Percentiles rank a stretch among this genome's conserved stretches.
phyloP scores from a whole-genome alignment of 2,113 vertebrate genomes.

The Heterocephalus glaber region DNA sequence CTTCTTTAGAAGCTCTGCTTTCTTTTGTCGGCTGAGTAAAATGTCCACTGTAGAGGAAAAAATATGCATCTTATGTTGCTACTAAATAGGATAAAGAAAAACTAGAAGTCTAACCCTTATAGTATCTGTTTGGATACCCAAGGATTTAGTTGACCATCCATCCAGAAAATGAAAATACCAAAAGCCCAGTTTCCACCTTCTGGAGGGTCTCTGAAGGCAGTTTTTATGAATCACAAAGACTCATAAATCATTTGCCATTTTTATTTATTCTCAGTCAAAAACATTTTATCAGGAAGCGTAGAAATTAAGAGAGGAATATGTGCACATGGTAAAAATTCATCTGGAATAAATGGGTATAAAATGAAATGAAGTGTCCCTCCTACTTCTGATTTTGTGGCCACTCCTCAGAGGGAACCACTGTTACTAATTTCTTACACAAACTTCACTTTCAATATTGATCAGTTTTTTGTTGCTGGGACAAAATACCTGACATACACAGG shows the following conservation, averaged over 20 bases:
- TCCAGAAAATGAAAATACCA: slow-evolving; percentile 52
- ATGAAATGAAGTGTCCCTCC: background rate
- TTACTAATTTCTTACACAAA: background rate
- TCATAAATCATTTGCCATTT: slow-evolving; percentile 50
- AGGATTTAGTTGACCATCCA: slow-evolving; percentile 33
- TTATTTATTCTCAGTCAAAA: slow-evolving; percentile 32
- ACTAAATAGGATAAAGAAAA: slow-evolving; percentile 47
- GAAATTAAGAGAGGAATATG: slow-evolving; percentile 59
- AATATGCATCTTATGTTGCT: background rate
- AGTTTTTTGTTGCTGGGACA: background rate
- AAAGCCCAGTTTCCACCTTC: slow-evolving; percentile 27
- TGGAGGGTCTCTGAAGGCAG: slow-evolving; percentile 43
- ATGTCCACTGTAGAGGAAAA: slow-evolving; percentile 89
- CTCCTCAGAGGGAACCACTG: background rate
- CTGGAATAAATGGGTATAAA: slow-evolving; percentile 37
- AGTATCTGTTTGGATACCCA: background rate
- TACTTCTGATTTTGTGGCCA: background rate
- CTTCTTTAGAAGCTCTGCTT: slow-evolving; percentile 91
- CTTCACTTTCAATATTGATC: background rate
- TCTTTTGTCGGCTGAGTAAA: slow-evolving; percentile 92
- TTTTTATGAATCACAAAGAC: slow-evolving; percentile 56
- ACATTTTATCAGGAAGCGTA: slow-evolving; percentile 7
- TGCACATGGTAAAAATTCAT: slow-evolving; percentile 6
- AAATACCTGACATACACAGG: background rate
- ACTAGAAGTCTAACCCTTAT: background rate